Evolutionary conservation across 2,888 invertebrate species (phyloP).

Genomic region (Chouioia cunea): DNA sequence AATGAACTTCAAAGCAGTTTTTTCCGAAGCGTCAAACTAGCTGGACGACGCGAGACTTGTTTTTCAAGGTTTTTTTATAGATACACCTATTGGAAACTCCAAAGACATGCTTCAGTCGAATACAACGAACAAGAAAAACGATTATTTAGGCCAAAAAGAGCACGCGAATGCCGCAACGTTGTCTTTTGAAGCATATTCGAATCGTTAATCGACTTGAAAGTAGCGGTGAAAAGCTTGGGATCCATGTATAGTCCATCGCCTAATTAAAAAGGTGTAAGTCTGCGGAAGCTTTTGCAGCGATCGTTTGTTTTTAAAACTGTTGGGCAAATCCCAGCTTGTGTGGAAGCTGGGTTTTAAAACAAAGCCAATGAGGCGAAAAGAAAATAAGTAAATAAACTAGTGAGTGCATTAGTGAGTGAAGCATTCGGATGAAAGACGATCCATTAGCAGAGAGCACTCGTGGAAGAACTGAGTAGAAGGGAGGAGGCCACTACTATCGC

Average conservation of each 20-base stretch:
- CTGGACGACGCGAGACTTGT: conserved; percentile 4
- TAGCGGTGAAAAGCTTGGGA: no score
- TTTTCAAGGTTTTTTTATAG: conserved; percentile 6
- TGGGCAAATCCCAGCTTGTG: not conserved
- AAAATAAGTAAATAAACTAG: conserved; percentile 33
- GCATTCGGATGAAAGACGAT: conserved; percentile 40
- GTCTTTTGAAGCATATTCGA: no score
- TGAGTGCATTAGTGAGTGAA: conserved; percentile 16
- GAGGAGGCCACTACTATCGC: conserved; percentile 46
- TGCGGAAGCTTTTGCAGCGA: no score
- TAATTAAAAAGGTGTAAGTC: conserved; percentile 21
- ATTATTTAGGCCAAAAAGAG: no score
- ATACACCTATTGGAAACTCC: no score
- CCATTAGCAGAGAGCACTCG: conserved; percentile 50
- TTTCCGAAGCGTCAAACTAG: conserved; percentile 1
- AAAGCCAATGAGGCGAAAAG: conserved; percentile 3
- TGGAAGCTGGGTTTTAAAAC: not conserved
- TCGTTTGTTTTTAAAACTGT: no score
- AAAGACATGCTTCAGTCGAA: no score
- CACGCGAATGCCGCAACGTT: no score
- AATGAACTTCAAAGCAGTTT: no score
- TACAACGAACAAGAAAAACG: no score
- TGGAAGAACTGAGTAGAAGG: conserved; percentile 13
- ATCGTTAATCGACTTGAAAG: no score
- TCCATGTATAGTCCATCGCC: no score